Base-by-base conservation (phyloP, 2,888 invertebrate genomes). In the Ptychoptera albimana region DNA sequence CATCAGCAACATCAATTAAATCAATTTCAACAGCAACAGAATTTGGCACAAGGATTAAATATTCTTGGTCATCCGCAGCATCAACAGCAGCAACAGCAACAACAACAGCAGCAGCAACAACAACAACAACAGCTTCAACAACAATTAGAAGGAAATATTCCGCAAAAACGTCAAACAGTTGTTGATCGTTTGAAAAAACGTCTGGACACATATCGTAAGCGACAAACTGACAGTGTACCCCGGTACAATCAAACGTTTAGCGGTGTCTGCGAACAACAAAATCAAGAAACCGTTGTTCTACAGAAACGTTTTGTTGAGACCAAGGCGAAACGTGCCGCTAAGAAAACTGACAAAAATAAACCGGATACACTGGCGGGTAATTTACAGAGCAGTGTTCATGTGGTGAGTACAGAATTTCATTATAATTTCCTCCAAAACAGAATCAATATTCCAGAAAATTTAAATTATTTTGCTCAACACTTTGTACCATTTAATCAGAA, bases 251-350 rank as follows among this genome's bases (percentile, higher is more conserved):
- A 86, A 61, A 82, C 86, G 51, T 84, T 87, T 66, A 84, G 75
- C 60, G 85, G 85, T 36, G 74, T 84, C 49, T 86, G 86, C 69
- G 91, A 92, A 59, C 89, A 89, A 62, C 88, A 92, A 63, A 79
- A 84, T 55, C 79, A 89, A 67, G 91, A 92, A 64, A 91, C 92
- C 34, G 73, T 80, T 53, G 77, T 85, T 51, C 72, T 93, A 50
- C 86, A 88, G 64, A 89, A 92, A 66, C 77, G 87, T 51, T 92
- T 82, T 66, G 74, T 91, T 55, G 93, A 93, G 67, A 83, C 82
- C 62, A 92, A 89, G 65, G 81, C 86, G 52, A 92, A 92, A 67
- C 81, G 83, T 52, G 81, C 83, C 48, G 75, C 76, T 60, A 91
- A 89, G 68, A 86, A 86, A 70, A 84, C 80, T 60, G 78, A 79